These are phyloP conservation scores for Machaerirhynchus nigripectus DNA, from an alignment of 2,113 vertebrate genomes.

Conservation along the genomic window DNA sequence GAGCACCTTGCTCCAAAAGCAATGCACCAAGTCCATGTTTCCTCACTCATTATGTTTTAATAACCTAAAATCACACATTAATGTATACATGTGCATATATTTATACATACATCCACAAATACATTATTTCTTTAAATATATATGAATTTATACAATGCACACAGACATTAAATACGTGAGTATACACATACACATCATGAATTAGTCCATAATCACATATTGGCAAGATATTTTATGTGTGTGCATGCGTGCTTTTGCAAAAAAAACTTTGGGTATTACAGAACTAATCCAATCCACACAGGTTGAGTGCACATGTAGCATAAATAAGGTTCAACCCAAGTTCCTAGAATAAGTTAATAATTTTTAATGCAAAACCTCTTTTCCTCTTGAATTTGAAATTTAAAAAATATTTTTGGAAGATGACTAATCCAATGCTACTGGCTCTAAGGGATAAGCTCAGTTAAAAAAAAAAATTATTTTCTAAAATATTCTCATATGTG, in stretches of 20 bases:
- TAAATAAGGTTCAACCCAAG: neutral
- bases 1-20: neutral
- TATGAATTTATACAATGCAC: neutral
- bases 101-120: neutral
- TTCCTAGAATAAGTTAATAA: neutral
- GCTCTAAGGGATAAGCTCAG: neutral
- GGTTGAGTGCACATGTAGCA: neutral
- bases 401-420: neutral
- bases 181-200: neutral
- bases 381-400: neutral
- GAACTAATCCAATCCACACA: neutral
- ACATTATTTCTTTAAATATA: neutral
- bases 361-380: neutral
- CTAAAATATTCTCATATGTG: neutral
- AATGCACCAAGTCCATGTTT: neutral
- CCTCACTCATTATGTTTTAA: neutral
- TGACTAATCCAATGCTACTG: neutral
- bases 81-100: neutral
- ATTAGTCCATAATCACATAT: neutral
- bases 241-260: neutral
- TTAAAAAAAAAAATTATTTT: neutral
- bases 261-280: neutral
- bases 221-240: neutral
- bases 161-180: neutral
- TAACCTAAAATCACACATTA: neutral